Base-by-base conservation (phyloP, 2,113 vertebrate species). In the Balaenoptera acutorostrata region DNA sequence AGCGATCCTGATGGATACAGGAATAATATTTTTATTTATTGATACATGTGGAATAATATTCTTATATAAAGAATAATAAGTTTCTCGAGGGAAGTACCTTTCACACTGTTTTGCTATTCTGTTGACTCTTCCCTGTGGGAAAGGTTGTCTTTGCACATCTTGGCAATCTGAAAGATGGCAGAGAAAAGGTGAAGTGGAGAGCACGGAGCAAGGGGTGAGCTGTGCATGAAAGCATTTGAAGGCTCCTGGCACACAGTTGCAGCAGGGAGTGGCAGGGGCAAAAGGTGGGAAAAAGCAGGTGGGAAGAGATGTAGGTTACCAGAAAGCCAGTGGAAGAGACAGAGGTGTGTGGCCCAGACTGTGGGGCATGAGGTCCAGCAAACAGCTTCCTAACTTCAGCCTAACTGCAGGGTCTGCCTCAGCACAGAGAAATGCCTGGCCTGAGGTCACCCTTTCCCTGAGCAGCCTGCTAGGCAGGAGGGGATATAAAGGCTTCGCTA, bases 81-180 rank as follows among this genome's bases (percentile, higher is more conserved):
- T 66, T 83, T 90, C 49, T 72, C 17, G 18, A 59, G 78, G 78
- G 44, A 66, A 84, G 46, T n/a, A 39, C 63, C 74, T 80, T 39
- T 41, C 36, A 55, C 14, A 17, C 49, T 36, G 21, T 14, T 80
- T 6, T 29, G 3, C 11, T 44, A 3, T 44, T 39, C 36, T 85
- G 6, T 36, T 64, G 69, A 66, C 9, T 41, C 74, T 44, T 59
- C 52, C 3, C n/a, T 85, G 1, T 55, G 33, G 39, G 66, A 36
- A 59, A 75, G 36, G 13, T 55, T 3, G 5, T 61, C 71, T 57
- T 57, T 74, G 57, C 23, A 18, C 12, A 10, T 20, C 31, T 6
- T 25, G 66, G 23, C 39, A 3, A 52, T 52, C 55, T 46, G 17
- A 66, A 61, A 61, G 64, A 31, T 71, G 57, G 18, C 44, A 23